These are phyloP conservation scores for Amblyraja radiata DNA, from an alignment of 2,797 vertebrate species.

Conservation along the genomic window DNA sequence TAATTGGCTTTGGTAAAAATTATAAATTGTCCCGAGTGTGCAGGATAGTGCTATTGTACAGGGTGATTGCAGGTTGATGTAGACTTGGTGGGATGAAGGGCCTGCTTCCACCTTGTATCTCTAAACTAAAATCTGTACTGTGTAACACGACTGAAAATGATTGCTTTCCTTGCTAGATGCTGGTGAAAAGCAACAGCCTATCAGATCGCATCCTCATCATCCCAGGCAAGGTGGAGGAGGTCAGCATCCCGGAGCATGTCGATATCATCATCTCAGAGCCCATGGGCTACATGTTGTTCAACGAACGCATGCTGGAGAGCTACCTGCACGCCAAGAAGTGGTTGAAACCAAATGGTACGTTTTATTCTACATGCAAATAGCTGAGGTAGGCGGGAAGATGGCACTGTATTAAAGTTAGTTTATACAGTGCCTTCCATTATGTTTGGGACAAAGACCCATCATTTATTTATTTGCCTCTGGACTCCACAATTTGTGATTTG, in stretches of 20 bases:
- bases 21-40: no score
- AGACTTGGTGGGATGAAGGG: no score
- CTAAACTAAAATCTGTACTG: no score
- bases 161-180: constrained; percentile 56
- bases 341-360: constrained; percentile 82
- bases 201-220: constrained; percentile 83
- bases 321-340: constrained; percentile 97
- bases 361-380: neutral
- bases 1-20: no score
- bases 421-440: neutral
- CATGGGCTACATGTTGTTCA: constrained; percentile 98
- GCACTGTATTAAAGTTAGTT: neutral
- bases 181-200: constrained; percentile 92
- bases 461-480: no score
- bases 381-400: neutral
- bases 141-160: neutral
- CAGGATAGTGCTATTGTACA: no score
- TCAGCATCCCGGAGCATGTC: constrained; percentile 84
- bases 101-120: no score
- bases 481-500: no score
- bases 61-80: no score
- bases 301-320: constrained; percentile 94
- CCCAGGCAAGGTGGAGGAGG: constrained; percentile 91
- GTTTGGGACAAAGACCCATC: no score
- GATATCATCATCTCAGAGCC: constrained; percentile 96